A percentile compares a stretch with the other conserved stretches of the same genome.
Conservation (phyloP, 2,888 invertebrate genomes). For the Drosophila anceps region DNA sequence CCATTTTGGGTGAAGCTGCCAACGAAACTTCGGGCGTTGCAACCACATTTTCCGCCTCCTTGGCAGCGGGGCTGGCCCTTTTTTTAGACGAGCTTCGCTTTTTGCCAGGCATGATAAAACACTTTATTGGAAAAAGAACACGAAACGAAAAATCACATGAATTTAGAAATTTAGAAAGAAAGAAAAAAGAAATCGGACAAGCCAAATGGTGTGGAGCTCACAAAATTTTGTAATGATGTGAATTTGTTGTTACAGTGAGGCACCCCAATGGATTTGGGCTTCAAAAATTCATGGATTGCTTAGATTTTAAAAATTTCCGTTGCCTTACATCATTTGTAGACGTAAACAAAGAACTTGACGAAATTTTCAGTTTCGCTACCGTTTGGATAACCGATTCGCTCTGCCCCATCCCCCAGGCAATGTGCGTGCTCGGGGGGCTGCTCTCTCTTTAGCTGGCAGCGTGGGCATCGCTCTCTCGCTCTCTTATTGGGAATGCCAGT, state of each 20-base stretch:
- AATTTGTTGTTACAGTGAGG: fast-evolving
- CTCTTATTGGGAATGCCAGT: conserved; percentile 46
- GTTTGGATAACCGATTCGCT: conserved; percentile 52
- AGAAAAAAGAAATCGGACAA: conserved; percentile 13
- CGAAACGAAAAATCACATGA: conserved; percentile 14
- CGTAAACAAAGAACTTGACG: background rate
- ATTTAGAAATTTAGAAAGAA: conserved; percentile 24
- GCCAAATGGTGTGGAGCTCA: conserved; percentile 14
- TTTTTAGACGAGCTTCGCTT: conserved; percentile 38
- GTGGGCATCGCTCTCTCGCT: conserved; percentile 12
- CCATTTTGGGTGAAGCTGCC: background rate
- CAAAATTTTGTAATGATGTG: conserved; percentile 21
- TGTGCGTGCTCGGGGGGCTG: conserved; percentile 37
- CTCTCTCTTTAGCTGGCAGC: background rate
- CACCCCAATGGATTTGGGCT: background rate
- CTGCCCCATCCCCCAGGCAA: conserved; percentile 40
- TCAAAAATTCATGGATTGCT: conserved; percentile 28
- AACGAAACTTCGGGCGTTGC: background rate
- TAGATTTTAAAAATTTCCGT: background rate
- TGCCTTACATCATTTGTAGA: background rate
- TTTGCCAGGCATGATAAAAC: conserved; percentile 44
- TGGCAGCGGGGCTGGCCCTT: background rate
- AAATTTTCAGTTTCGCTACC: conserved; percentile 13
- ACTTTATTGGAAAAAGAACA: conserved; percentile 6
- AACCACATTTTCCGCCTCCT: background rate